Evolutionary conservation across 2,797 vertebrate genomes (phyloP), one percentile per base, ranked within the genome.

Genomic region (Rallus crepitans): DNA sequence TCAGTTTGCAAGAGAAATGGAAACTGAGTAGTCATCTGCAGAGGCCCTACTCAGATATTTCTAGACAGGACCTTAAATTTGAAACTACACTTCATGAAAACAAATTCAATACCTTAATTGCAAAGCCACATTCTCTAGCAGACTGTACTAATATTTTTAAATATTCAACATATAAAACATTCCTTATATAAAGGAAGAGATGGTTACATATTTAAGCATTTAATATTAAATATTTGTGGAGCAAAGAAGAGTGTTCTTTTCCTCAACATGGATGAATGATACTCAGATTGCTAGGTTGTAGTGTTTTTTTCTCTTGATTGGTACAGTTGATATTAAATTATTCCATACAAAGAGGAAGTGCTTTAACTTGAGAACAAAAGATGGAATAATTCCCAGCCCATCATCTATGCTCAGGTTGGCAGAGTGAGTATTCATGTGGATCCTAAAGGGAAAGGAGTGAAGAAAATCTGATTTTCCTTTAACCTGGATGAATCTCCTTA

Each of bases 321-420:
- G 15, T 93, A 78, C 27, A 45, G 12, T 20, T 88, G 37, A n/a
- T 83, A 85, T 10, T 84, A 78, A 72, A 64, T 80, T 86, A 66
- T 77, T 83, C 53, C 57, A 19, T 40, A 48, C 31, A 81, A 93
- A 78, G 37, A 6, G 31, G 23, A 91, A 78, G 88, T 0, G 2
- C 68, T 90, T 86, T 80, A 78, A 37, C 65, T 91, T 93, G 35
- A 81, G 82, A 90, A 85, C 42, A 88, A 56, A 86, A 90, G 39
- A 31, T 17, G 8, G 45, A 71, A 80, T 71, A 64, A 90, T 78
- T 80, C 23, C 40, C 39, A 82, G 66, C 31, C 31, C 55, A 55
- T 90, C 55, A 87, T 19, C 50, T 5, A 9, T 59, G 12, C 37
- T 69, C 47, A 76, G 28, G 42, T 20, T 65, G 57, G 5, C 37